Conservation (phyloP, 1,140 invertebrate genomes). For the Drosophila trapezifrons region DNA sequence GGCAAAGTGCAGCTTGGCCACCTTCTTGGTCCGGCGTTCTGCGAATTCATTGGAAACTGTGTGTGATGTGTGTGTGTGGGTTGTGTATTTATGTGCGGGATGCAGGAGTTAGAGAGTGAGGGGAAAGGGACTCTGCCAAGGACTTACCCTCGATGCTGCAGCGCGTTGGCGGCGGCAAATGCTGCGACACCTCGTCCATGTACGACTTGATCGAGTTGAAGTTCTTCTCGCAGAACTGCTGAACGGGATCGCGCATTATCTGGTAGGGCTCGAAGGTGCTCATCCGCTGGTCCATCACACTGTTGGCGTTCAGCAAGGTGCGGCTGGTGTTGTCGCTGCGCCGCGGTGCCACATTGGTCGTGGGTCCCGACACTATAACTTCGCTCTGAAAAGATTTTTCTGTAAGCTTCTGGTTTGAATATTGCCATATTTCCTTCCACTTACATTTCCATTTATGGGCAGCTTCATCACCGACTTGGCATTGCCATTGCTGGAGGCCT, state of each 20-base stretch:
- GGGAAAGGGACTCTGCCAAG: not conserved
- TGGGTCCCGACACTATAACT: constrained; percentile 85
- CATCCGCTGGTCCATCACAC: constrained; percentile 88
- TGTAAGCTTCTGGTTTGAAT: not conserved
- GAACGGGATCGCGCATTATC: constrained; percentile 93
- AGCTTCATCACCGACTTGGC: constrained; percentile 83
- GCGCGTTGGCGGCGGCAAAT: constrained; percentile 94
- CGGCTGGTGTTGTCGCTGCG: constrained; percentile 89
- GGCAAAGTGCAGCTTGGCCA: constrained; percentile 94
- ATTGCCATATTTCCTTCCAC: not conserved
- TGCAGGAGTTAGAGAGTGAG: constrained; percentile 25
- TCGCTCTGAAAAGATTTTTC: constrained; percentile 54
- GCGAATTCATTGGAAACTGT: constrained; percentile 84
- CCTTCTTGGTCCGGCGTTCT: constrained; percentile 93
- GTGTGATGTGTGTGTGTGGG: constrained; percentile 47
- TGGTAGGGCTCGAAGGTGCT: constrained; percentile 94
- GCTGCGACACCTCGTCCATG: constrained; percentile 93
- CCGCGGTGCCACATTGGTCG: constrained; percentile 87
- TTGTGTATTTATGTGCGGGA: constrained; percentile 37
- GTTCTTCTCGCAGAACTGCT: constrained; percentile 97
- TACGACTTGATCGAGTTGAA: constrained; percentile 95
- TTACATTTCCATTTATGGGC: constrained; percentile 79
- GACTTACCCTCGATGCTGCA: constrained; percentile 94
- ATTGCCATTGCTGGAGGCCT: constrained; percentile 71
- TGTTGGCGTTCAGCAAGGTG: constrained; percentile 88